Base-by-base conservation (phyloP, 1,140 invertebrate genomes). In the Drosophila triauraria region DNA sequence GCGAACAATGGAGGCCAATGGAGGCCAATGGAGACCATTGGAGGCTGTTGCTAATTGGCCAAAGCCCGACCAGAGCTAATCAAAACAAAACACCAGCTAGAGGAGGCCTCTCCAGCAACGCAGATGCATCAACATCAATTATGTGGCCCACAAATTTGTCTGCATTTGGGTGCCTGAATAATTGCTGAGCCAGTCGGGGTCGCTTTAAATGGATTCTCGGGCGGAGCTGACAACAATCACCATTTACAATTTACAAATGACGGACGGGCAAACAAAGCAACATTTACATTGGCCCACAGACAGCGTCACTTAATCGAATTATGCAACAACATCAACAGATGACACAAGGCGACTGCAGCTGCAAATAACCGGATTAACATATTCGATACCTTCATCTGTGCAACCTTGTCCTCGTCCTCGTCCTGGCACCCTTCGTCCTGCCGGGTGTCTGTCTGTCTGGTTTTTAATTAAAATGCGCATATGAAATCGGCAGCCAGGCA, bases 91-190 rank as follows among this genome's bases (percentile, higher is more conserved):
- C 80, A 80, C 58, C 48, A 64, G 50, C 53, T 48, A 79, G 76
- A 15, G 30, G 30, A 48, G 46, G 23, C 32, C 30, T 15, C 13
- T 30, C 17, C 32, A 53, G 51, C 30, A 53, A 79, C 40, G 64
- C 48, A 77, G 61, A 70, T 83, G 80, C 84, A 87, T 88, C 84
- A 87, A 87, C 84, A 87, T 88, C 80, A 87, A 87, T 88, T 87
- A 83, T 87, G 64, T 68, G 70, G 79, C 50, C 57, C 80, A 80
- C 80, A 83, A 87, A 88, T 88, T 87, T 83, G 83, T 82, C 71
- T 75, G 64, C 75, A 68, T 82, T 80, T 68, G 77, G 76, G 63
- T 77, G 75, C 57, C 70, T 75, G 69, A 75, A 82, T 78, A 82
- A 83, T 78, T 79, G 68, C 78, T 12, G 35, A 56, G 53, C 4